Base-by-base conservation (phyloP, 2,797 vertebrate genomes). In the Halcyon leucocephala region DNA sequence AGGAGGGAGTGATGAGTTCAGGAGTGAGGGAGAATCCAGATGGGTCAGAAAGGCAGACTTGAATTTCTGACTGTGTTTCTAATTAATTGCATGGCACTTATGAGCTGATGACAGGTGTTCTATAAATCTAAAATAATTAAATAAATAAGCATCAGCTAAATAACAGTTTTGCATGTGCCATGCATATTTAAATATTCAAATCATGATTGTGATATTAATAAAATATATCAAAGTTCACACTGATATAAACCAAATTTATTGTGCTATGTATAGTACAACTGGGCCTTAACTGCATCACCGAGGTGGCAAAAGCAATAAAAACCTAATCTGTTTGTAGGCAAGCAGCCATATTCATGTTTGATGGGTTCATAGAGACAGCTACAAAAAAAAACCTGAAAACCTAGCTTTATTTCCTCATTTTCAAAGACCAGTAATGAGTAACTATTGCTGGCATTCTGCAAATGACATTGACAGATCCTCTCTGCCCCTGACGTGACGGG, bases 161-260 rank as follows among this genome's bases (percentile, higher is more conserved):
- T 82, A 67, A 81, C 55, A 51, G 69, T 67, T 79, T 64, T 41
- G 26, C 35, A 35, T 79, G 78, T 60, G 61, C 48, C n/a, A 8
- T 28, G 66, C 61, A 71, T 55, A 57, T 74, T 89, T 86, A 74
- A 89, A 82, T 67, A 86, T 52, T 60, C 49, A 89, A 92, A 78
- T 80, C 61, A 46, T n/a, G 54, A 89, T 66, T 12, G 25, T 12
- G 73, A 71, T 82, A 90, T 74, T 83, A 89, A 86, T 88, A 83
- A 95, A 76, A 82, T 62, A 39, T 48, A 83, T 81, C 83, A 64
- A 82, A 86, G 70, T 77, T 89, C 78, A 60, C 66, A 49, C 5
- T 85, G 69, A 71, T 79, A 90, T 65, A 90, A 94, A 95, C 46
- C 86, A 94, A 96, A 95, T 97, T 96, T 95, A 92, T 84, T 71